Evolutionary conservation across 2,797 vertebrate genomes (phyloP).

Genomic region (Leptodactylus fallax): DNA sequence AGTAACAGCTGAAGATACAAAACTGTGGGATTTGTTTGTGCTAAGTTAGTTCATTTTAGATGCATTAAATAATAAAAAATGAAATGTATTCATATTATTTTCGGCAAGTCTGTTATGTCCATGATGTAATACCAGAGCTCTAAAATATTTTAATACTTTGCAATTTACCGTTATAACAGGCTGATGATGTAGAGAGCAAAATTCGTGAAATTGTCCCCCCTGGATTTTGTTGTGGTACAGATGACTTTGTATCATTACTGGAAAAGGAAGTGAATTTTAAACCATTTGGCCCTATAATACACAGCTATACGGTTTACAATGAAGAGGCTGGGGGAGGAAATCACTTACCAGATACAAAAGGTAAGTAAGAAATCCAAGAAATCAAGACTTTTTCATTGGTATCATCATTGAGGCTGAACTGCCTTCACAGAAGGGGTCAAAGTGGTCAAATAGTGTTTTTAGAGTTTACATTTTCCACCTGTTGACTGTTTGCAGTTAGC

Average conservation of each 20-base stretch:
- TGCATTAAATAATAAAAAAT: too few species aligned
- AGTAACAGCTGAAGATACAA: too few species aligned
- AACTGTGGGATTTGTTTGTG: too few species aligned
- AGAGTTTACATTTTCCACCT: too few species aligned
- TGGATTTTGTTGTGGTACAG: slow-evolving; percentile 90
- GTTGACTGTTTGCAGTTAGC: too few species aligned
- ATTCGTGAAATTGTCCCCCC: slow-evolving; percentile 91
- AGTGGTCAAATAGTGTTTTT: too few species aligned
- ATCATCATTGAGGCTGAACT: too few species aligned
- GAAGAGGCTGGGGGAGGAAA: slow-evolving; percentile 89
- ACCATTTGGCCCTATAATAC: slow-evolving; percentile 90
- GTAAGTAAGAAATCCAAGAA: slow-evolving; percentile 71
- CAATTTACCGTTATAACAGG: slow-evolving; percentile 70
- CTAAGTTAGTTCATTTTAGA: too few species aligned
- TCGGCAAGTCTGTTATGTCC: too few species aligned
- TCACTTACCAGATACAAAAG: slow-evolving; percentile 94
- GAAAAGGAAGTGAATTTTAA: slow-evolving; percentile 97
- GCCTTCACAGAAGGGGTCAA: too few species aligned
- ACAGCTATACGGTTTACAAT: slow-evolving; percentile 89
- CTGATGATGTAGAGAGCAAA: slow-evolving; percentile 94
- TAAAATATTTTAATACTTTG: neutral
- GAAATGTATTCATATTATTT: too few species aligned
- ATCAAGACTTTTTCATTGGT: too few species aligned
- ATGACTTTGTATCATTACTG: slow-evolving; percentile 92
- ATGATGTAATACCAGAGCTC: neutral